These are phyloP conservation scores for Orussus abietinus DNA, from an alignment of 1,140 invertebrate species.

Conservation along the genomic window DNA sequence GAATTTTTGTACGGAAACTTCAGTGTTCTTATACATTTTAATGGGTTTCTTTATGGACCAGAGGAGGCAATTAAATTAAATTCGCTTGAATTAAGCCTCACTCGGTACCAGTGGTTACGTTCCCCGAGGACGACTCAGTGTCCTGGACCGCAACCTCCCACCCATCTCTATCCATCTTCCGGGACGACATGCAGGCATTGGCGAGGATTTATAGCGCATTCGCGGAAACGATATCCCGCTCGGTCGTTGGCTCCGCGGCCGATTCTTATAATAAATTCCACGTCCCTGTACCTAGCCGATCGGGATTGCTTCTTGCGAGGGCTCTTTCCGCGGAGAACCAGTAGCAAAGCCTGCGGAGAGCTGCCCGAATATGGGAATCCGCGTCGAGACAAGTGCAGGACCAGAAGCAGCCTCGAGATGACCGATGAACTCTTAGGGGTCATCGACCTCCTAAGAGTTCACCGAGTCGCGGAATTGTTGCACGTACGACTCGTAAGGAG, in stretches of 20 bases:
- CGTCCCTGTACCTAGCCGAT: conserved; percentile 11
- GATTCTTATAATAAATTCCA: conserved; percentile 23
- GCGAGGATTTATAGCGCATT: conserved; percentile 17
- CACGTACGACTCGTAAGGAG: no score
- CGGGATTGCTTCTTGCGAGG: conserved; percentile 20
- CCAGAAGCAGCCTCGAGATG: conserved; percentile 30
- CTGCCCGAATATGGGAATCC: conserved; percentile 45
- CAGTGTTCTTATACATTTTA: no score
- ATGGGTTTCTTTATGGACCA: no score
- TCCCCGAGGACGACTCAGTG: no score
- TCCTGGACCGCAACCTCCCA: background rate
- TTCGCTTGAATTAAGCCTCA: no score
- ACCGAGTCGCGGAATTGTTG: no score
- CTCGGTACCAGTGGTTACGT: no score
- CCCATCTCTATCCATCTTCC: background rate
- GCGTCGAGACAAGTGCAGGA: conserved; percentile 42
- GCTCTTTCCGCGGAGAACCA: conserved; percentile 16
- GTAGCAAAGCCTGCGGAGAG: conserved; percentile 25
- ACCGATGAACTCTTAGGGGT: conserved; percentile 41
- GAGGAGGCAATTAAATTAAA: no score
- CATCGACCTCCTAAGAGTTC: conserved; percentile 24
- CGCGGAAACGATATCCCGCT: conserved; percentile 14
- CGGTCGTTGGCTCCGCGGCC: conserved; percentile 9
- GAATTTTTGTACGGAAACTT: no score
- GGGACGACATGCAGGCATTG: background rate